phyloP scores from a whole-genome alignment of 1,140 invertebrate genomes.

The Ceratina calcarata region DNA sequence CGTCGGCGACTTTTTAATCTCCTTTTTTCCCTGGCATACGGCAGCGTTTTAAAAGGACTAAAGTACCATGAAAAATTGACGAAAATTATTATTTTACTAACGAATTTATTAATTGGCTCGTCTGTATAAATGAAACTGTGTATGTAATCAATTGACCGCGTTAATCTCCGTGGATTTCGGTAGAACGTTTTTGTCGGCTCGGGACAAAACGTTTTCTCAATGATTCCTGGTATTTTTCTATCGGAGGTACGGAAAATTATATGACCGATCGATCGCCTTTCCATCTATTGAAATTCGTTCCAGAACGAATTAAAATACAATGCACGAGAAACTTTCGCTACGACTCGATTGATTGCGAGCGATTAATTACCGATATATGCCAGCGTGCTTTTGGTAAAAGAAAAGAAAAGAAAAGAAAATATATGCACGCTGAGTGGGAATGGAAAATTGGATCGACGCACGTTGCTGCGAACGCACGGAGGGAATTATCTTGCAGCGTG shows the following conservation, averaged over 20 bases:
- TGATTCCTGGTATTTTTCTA: background rate
- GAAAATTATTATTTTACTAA: too few species aligned
- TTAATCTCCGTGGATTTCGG: background rate
- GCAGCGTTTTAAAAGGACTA: too few species aligned
- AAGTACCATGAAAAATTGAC: too few species aligned
- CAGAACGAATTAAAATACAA: constrained; percentile 17
- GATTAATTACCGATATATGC: constrained; percentile 26
- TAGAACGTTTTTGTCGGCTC: background rate
- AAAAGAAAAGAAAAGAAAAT: background rate
- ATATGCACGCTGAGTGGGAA: background rate
- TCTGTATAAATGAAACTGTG: too few species aligned
- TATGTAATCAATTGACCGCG: too few species aligned
- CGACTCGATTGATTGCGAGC: background rate
- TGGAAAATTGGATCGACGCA: constrained; percentile 2
- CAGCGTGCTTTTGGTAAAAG: background rate
- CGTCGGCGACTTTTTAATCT: too few species aligned
- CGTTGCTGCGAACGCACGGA: background rate
- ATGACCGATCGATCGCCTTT: constrained; percentile 10
- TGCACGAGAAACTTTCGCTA: background rate
- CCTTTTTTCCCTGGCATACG: too few species aligned
- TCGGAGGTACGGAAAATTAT: background rate
- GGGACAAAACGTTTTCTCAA: background rate
- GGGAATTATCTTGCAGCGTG: constrained; percentile 8
- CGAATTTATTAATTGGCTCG: too few species aligned
- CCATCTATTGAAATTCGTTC: background rate